Base-by-base conservation (phyloP, 2,113 vertebrate genomes). In the Myotis brandtii region DNA sequence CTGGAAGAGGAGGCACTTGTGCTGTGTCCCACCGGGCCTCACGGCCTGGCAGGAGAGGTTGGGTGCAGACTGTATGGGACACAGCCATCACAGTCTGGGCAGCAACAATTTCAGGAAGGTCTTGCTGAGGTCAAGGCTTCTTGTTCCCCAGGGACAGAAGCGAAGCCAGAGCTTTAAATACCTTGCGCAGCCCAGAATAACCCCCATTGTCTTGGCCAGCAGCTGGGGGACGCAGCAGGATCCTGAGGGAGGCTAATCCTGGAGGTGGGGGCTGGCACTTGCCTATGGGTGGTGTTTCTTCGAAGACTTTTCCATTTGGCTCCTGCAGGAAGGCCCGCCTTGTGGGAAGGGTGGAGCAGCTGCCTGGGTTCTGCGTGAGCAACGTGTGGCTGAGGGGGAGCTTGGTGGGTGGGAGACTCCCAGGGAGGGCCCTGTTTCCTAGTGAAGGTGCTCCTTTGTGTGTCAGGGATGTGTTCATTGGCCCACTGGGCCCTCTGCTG, bases 101-200 rank as follows among this genome's bases (percentile, higher is more conserved):
- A 83, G 89, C 14, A 81, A 96, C 95, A 96, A 96, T 97, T 91
- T 98, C 95, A 96, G 98, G 97, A 97, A 97, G 94, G 88, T 86
- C 62, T 92, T 95, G 30, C 5, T 1, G 27, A 85, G 97, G 94
- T 82, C 87, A 95, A 37, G 95, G 85, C 88, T 82, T 95, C 81
- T 77, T 9, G 62, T 69, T 91, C 91, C 64, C 86, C n/a, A 37
- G 69, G 80, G 93, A 90, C 7, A 20, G 37, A 67, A 32, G 73
- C 70, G 66, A 91, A 92, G 96, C 82, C 83, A 91, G 94, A 75
- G 54, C 95, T 97, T 90, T 96, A 98, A 98, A 97, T 97, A 98
- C 76, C 70, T 70, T 16, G 11, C 0, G 40, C 43, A 23, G 46
- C 91, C 73, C 62, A 94, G 89, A 97, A 97, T 91, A 95, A 50